Base-by-base conservation (phyloP, 1,140 invertebrate species). In the Acromyrmex echinatior region DNA sequence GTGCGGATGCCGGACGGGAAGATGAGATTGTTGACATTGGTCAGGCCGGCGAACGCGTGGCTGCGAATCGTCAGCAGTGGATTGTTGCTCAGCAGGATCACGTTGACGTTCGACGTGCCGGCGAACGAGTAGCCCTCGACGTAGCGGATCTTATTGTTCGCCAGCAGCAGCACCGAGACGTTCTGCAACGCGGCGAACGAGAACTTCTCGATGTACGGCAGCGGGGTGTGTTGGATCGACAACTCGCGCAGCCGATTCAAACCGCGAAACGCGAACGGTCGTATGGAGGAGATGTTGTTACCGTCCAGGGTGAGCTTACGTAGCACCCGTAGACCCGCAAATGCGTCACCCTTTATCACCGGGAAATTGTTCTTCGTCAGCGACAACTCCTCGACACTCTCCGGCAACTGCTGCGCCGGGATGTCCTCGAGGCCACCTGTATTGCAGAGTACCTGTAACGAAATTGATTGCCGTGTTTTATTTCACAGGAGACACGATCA, bases 101-200 rank as follows among this genome's bases (percentile, higher is more conserved):
- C 93, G 91, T 97, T 97, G 49, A 98, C 96, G 94, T 98, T 98
- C 49, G 97, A 97, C 0, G 97, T 98, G 12, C 98, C 98, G 0
- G 98, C 98, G 86, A 98, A 98, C 10, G 98, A 97, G 91, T 97
- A 97, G 2, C 96, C 96, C 93, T 98, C 97, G 62, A 98, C 97
- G 89, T 97, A 96, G 10, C 96, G 96, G 18, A 98, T 98, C 90
- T 97, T 97, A 92, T 98, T 98, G 95, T 98, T 96, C 14, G 97
- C 97, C 14, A 98, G 93, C 71, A 98, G 94, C 60, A 98, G 97
- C 2, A 97, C 96, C 1, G 97, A 97, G 9, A 98, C 96, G 92
- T 98, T 98, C 92, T 98, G 97, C 6, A 98, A 94, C 0, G 97
- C 97, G 14, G 98, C 97, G 91, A 98, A 98, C 0, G 98, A 97